Evolutionary conservation across 2,113 vertebrate species (phyloP), one percentile per base, ranked within the genome.

Genomic region (Synchiropus splendidus): DNA sequence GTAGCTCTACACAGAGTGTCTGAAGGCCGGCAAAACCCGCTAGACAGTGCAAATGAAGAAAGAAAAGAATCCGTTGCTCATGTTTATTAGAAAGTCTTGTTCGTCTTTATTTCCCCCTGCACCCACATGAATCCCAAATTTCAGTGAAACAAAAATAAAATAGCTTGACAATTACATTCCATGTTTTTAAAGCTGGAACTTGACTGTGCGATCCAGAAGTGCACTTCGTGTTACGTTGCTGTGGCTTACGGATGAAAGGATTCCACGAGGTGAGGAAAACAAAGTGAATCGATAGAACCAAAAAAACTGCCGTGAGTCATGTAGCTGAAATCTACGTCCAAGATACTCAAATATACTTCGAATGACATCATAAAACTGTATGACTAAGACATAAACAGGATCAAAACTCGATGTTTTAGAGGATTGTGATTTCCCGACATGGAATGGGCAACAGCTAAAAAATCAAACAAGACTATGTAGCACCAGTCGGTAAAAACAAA

Each of bases 401-500:
- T n/a, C 21, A 27, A 27, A 27, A 5, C 21, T 27, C 4, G 21
- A 27, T 5, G 4, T 4, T 27, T 4, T 27, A 27, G 8, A 27
- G 8, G 21, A 27, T 5, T 8, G 21, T 27, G 21, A 27, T 27
- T 27, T 27, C 8, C 21, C 21, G 21, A 27, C 21, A 27, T 27
- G 21, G 21, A 27, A 27, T 27, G 21, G 21, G 8, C 21, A 8
- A 27, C 21, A 27, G n/a, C n/a, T n/a, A 27, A 27, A 27, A 27
- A 27, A 27, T 27, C 40, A 65, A 58, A 70, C 45, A 52, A 48
- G 54, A 27, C 36, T 33, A 55, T 50, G 43, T 93, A 96, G 92
- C 92, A 95, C 91, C 92, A 90, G 67, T 85, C 82, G 58, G 51
- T 72, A 59, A 64, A 66, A 8, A 13, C 12, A 40, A 9, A 14